Percentiles rank a stretch among this genome's conserved stretches.
Conservation (phyloP, 2,113 vertebrate species). For the Greenwoodochromis staneri region DNA sequence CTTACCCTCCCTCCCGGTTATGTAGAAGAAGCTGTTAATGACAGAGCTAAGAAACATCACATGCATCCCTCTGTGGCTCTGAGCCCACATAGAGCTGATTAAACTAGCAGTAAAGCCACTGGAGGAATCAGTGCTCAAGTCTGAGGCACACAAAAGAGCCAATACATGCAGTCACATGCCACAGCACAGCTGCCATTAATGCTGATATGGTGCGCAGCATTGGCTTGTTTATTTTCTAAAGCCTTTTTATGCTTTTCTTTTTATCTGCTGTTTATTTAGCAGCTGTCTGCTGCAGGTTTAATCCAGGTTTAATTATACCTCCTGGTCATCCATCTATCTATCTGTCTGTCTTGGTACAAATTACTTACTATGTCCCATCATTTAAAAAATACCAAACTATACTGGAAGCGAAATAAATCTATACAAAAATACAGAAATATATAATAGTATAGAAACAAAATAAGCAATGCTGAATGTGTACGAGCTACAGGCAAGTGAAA, state of each 20-base stretch:
- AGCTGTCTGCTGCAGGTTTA: not conserved
- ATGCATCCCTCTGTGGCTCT: not conserved
- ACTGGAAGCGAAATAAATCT: not conserved
- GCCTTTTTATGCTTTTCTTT: not conserved
- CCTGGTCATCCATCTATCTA: not conserved
- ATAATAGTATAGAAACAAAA: not conserved
- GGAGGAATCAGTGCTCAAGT: not conserved
- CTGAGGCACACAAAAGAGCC: not conserved
- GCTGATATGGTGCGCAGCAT: not conserved
- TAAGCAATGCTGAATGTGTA: not conserved
- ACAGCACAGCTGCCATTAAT: not conserved
- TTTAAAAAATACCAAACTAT: not conserved
- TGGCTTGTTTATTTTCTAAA: not conserved
- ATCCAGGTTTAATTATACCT: not conserved
- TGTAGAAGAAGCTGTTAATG: not conserved
- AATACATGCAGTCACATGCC: not conserved
- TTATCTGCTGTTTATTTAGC: not conserved
- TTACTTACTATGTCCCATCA: not conserved
- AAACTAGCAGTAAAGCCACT: not conserved
- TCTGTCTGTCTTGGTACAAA: not conserved
- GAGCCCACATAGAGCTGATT: not conserved
- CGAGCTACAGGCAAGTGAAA: not conserved
- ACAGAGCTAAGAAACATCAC: not conserved
- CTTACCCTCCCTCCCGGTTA: not conserved
- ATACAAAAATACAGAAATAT: not conserved